Evolutionary conservation across 2,113 vertebrate genomes (phyloP).

Genomic region (Osmerus eperlanus): DNA sequence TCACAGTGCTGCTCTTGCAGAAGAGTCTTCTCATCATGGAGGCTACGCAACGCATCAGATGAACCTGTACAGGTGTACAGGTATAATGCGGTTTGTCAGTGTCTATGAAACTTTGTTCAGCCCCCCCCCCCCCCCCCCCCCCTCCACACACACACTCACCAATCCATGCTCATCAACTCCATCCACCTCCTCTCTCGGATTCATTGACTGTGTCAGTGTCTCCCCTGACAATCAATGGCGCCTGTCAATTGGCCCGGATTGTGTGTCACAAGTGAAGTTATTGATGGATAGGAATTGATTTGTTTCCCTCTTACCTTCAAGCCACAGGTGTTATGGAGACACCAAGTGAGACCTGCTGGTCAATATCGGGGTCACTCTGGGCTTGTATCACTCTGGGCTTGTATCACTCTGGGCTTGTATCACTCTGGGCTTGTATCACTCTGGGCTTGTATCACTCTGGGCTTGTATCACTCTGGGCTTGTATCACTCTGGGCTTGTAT

Average conservation of each 20-base stretch:
- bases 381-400: too few relatives aligned
- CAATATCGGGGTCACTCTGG: conserved; percentile 3
- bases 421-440: too few relatives aligned
- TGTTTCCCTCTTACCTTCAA: conserved; percentile 25
- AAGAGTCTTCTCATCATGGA: conserved; percentile 14
- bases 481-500: too few relatives aligned
- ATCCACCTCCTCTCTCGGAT: conserved; percentile 28
- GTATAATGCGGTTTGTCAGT: background rate
- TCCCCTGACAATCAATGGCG: conserved; percentile 17
- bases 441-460: too few relatives aligned
- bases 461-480: too few relatives aligned
- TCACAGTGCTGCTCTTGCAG: background rate
- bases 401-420: too few relatives aligned
- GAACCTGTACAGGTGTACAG: background rate
- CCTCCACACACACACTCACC: conserved; percentile 18
- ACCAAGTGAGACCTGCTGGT: conserved; percentile 10
- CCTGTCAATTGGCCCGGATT: conserved; percentile 33
- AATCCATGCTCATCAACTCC: conserved; percentile 44
- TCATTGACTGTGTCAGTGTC: conserved; percentile 23
- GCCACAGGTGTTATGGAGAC: background rate
- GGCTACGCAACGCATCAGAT: too few relatives aligned
- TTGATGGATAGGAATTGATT: conserved; percentile 29
- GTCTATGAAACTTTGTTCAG: conserved; percentile 14
- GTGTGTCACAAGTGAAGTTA: conserved; percentile 20
- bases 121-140: background rate